Conservation (phyloP, 2,888 invertebrate species). For the Chalcosyrphus nemorum region DNA sequence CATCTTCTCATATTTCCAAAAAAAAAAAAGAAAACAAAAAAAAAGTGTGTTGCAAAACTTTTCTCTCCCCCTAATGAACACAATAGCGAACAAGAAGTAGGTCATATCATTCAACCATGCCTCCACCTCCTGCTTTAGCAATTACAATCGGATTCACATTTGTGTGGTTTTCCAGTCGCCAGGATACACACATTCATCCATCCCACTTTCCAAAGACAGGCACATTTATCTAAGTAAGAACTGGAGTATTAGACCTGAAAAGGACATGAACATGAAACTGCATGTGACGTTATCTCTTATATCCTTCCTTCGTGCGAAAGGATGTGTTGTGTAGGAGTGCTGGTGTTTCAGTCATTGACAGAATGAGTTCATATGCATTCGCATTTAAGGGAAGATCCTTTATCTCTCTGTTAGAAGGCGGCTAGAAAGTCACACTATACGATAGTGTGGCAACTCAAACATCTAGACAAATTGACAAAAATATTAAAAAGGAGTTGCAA, state of each 20-base stretch:
- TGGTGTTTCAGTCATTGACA: conserved; percentile 56
- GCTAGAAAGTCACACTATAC: background rate
- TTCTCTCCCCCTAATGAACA: conserved; percentile 46
- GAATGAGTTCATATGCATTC: conserved; percentile 69
- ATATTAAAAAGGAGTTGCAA: conserved; percentile 54
- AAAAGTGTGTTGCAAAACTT: conserved; percentile 54
- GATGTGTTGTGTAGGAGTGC: conserved; percentile 13
- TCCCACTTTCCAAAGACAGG: conserved; percentile 30
- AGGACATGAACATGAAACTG: conserved; percentile 30
- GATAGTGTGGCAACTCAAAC: background rate
- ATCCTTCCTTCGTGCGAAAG: conserved; percentile 45
- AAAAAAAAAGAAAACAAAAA: too few species aligned
- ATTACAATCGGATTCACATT: conserved; percentile 59
- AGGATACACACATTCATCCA: conserved; percentile 39
- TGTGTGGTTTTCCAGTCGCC: conserved; percentile 46
- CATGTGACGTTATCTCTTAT: conserved; percentile 66
- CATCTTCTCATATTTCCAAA: background rate
- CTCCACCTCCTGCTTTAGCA: background rate
- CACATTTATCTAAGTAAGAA: conserved; percentile 24
- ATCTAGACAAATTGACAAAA: conserved; percentile 59
- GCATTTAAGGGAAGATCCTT: conserved; percentile 43
- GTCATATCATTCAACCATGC: conserved; percentile 47
- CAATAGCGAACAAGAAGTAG: conserved; percentile 46
- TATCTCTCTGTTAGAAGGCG: conserved; percentile 42
- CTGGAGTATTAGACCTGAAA: conserved; percentile 56